A percentile compares a stretch with the other conserved stretches of the same genome.
phyloP scores from a whole-genome alignment of 2,797 vertebrate genomes.

The Notamacropus eugenii region DNA sequence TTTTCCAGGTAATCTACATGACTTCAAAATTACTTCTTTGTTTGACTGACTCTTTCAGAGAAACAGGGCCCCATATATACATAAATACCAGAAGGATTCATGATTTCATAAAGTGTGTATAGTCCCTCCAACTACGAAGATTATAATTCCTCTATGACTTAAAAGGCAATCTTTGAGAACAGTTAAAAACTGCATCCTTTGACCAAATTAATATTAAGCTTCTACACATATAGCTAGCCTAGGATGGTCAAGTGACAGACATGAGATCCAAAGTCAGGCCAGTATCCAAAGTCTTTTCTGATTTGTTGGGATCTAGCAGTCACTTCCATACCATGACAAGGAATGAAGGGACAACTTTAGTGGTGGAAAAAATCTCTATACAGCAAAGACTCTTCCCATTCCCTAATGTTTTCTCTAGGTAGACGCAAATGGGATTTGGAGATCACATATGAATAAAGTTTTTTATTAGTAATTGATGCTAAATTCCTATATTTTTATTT shows the following conservation, averaged over 20 bases:
- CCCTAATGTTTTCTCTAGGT: not conserved
- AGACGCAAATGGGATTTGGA: slow-evolving; percentile 29
- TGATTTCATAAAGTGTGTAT: not conserved
- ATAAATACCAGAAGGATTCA: not conserved
- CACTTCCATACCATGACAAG: not conserved
- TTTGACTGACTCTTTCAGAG: not conserved
- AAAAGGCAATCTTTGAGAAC: not conserved
- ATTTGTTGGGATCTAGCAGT: not conserved
- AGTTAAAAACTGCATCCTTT: not conserved
- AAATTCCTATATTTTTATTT: slow-evolving; percentile 50
- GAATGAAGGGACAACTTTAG: not conserved
- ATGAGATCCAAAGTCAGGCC: not conserved
- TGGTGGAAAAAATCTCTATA: not conserved
- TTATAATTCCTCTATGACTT: not conserved
- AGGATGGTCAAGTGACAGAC: not conserved
- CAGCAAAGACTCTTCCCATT: not conserved
- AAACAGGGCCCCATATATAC: not conserved
- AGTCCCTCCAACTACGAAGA: not conserved
- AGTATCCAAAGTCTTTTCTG: not conserved
- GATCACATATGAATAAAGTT: slow-evolving; percentile 34
- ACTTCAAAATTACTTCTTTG: not conserved
- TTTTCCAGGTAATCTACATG: not conserved
- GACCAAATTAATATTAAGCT: not conserved
- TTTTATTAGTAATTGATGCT: slow-evolving; percentile 32
- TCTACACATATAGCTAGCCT: not conserved